Conservation (phyloP, 2,888 invertebrate genomes). For the Cancer borealis region DNA sequence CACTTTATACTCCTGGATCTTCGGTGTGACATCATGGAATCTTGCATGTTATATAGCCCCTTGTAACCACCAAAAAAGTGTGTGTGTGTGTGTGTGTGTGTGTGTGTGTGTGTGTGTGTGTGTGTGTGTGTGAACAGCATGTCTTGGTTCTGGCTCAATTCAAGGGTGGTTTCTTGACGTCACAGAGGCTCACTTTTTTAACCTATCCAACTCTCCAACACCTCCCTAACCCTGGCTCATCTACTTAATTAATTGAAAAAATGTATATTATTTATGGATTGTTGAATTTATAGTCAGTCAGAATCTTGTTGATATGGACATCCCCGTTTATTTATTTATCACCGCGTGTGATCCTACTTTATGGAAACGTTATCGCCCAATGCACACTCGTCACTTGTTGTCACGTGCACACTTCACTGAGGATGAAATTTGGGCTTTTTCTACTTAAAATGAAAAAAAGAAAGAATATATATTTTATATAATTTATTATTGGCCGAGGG, state of each 20-base stretch:
- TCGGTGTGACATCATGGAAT: constrained; percentile 9
- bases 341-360: background rate
- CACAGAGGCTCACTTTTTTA: background rate
- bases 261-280: constrained; percentile 51
- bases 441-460: constrained; percentile 57
- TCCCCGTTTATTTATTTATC: constrained; percentile 18
- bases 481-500: constrained; percentile 65
- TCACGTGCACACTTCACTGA: constrained; percentile 3
- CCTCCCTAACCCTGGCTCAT: background rate
- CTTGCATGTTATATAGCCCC: constrained; percentile 5
- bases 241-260: constrained; percentile 25
- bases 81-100: background rate
- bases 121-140: constrained; percentile 12
- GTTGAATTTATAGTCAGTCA: background rate
- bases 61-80: background rate
- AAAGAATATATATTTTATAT: constrained; percentile 62
- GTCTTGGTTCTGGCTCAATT: background rate
- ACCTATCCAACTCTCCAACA: background rate
- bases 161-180: constrained; percentile 24
- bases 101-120: constrained; percentile 15
- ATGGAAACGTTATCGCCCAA: background rate
- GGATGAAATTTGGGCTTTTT: constrained; percentile 39
- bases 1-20: background rate
- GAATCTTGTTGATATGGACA: constrained; percentile 42
- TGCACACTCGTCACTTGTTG: background rate